Evolutionary conservation across 2,888 invertebrate species (phyloP).

Genomic region (Ectemnius lituratus): DNA sequence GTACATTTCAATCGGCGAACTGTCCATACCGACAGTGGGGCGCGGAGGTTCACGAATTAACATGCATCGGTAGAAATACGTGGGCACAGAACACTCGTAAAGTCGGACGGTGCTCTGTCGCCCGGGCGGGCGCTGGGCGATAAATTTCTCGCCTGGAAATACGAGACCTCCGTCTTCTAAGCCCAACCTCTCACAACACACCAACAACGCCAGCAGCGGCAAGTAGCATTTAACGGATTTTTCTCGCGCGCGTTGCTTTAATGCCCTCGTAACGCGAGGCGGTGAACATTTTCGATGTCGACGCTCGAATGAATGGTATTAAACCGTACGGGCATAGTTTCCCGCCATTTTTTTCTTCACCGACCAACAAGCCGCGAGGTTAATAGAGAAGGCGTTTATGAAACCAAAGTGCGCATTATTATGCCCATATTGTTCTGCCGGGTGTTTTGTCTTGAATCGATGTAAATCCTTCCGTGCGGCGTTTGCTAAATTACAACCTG

Average conservation of each 20-base stretch:
- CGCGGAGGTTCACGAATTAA: no score
- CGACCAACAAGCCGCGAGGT: neutral
- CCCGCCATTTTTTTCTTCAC: neutral
- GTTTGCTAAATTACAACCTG: slow-evolving; percentile 9
- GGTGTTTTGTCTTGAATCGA: slow-evolving; percentile 26
- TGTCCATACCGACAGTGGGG: no score
- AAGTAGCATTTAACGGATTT: neutral
- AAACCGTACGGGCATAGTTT: neutral
- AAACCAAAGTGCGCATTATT: neutral
- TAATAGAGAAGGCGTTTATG: neutral
- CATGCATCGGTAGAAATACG: slow-evolving; percentile 1
- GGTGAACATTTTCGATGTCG: no score
- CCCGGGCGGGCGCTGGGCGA: neutral
- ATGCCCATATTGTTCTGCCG: slow-evolving; percentile 18
- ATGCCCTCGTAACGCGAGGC: no score
- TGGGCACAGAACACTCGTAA: slow-evolving; percentile 14
- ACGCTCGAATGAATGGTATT: neutral
- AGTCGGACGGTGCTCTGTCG: neutral
- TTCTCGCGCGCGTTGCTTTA: neutral
- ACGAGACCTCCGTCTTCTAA: slow-evolving; percentile 6
- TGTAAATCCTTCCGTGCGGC: slow-evolving; percentile 32
- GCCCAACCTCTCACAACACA: neutral
- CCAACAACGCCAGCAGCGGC: no score
- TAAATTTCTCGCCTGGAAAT: neutral
- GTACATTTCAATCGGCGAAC: no score